Base-by-base conservation (phyloP, 1,140 invertebrate species). In the Camponotus vicinus region DNA sequence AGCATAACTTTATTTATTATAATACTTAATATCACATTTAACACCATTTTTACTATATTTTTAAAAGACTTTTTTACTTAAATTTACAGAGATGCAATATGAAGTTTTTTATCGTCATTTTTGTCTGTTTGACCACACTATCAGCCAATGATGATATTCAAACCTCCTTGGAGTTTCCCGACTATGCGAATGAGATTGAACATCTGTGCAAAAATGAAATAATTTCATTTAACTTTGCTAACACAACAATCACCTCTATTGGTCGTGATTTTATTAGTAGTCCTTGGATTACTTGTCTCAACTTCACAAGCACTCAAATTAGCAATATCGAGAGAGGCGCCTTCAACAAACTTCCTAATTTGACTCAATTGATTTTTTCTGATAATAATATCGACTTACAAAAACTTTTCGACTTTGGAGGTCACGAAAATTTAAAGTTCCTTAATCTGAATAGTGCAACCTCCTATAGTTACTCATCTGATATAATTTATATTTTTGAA, bases 261-360 rank as follows among this genome's bases (percentile, higher is more conserved):
- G 11, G 15, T 7, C 11, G 52, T 3, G 5, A 66, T 49, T 79
- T 79, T 1, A 67, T 79, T 21, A 64, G 37, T 15, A 79, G 18
- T 34, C 5, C 70, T 37, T 8, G 55, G 11, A 73, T 73, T 55
- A 55, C 49, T 3, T 52, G 32, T 7, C 70, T 73, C 9, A 21
- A 73, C 3, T 18, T 73, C 1, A n/a, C 7, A 11, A 3, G 2
- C 4, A 73, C 55, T 73, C 1, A 11, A 18, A 55, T 73, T 32
- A 0, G 0, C 9, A 37, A 13, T 3, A 73, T 75, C 52, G 34
- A 1, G 0, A 59, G 6, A 18, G 52, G 34, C 5, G 52, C 71
- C 3, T 75, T 75, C 3, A 27, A 57, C 11, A 75, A 75, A 40
- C 34, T 75, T 8, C 18, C 52, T 21, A 75, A 75, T 75, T 40